Evolutionary conservation across 2,888 invertebrate species (phyloP), one percentile per base, ranked within the genome.

Genomic region (Dryocosmus kuriphilus): DNA sequence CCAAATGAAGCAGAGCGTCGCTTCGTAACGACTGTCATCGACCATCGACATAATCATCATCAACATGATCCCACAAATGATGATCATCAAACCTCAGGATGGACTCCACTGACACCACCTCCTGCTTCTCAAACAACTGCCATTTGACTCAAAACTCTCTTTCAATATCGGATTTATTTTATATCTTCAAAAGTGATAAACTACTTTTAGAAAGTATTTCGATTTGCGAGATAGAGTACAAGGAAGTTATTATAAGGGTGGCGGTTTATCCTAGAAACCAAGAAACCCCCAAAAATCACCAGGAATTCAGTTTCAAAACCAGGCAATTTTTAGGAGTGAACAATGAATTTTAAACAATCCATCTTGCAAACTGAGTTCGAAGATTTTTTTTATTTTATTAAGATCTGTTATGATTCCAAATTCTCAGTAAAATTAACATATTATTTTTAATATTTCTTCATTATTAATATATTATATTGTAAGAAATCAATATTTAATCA

Each of bases 71-170:
- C 81, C 19, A 51, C 77, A 24, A n/a, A 80, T 75, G 74, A 82
- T 51, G 65, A 84, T 77, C 74, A 83, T 79, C 79, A 81, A 71
- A 11, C 84, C 27, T 9, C 83, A 61, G 76, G 80, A 74, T 80
- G 82, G 82, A 79, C 82, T 3, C 79, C 80, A 14, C 77, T 91
- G 3, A 90, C 91, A 1, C 90, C 91, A 41, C 89, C 91, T 0
- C 90, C 90, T 1, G 86, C 88, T 1, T 86, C 90, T 4, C 91
- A 91, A 79, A 91, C 91, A 5, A 90, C 91, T 6, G 90, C 90
- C 75, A 90, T 91, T 86, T 91, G 89, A 91, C 82, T 79, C 27
- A 16, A 24, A 80, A 46, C 6, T 32, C 19, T 7, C 27, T 30
- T 32, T 2, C 16, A 38, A 24, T 61, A 35, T n/a, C 30, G 30